A percentile compares a stretch with the other conserved stretches of the same genome.
phyloP scores from a whole-genome alignment of 2,888 invertebrate species.

The Bombylius major region DNA sequence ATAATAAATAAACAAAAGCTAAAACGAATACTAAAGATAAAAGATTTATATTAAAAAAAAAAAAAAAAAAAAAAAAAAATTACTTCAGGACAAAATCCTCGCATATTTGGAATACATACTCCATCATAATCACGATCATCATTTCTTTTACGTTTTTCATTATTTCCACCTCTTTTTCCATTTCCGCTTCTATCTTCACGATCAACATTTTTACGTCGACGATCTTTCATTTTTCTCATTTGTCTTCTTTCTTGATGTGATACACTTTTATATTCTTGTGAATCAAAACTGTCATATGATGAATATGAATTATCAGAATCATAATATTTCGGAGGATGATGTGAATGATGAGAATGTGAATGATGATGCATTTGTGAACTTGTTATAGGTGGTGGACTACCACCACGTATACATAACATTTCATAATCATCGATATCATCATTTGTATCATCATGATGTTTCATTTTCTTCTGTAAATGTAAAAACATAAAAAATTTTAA shows the following conservation, averaged over 20 bases:
- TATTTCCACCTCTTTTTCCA: slow-evolving; percentile 33
- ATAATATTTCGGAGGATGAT: slow-evolving; percentile 32
- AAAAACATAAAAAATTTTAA: background rate
- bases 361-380: slow-evolving; percentile 6
- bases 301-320: slow-evolving; percentile 45
- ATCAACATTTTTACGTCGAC: slow-evolving; percentile 40
- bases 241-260: slow-evolving; percentile 36
- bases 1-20: background rate
- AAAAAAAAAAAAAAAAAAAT: slow-evolving; percentile 10
- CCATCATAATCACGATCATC: slow-evolving; percentile 48
- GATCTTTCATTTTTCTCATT: slow-evolving; percentile 30
- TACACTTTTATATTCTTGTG: slow-evolving; percentile 32
- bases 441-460: slow-evolving; percentile 16
- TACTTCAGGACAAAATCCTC: slow-evolving; percentile 73
- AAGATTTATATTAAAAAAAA: background rate
- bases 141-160: slow-evolving; percentile 39
- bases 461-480: background rate
- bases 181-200: slow-evolving; percentile 41
- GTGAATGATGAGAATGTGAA: slow-evolving; percentile 19
- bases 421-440: slow-evolving; percentile 62
- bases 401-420: slow-evolving; percentile 67
- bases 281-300: slow-evolving; percentile 42
- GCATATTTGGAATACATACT: slow-evolving; percentile 74
- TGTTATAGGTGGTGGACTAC: slow-evolving; percentile 44
- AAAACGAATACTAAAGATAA: background rate